These are phyloP conservation scores for Hassar affinis DNA, from an alignment of 2,113 vertebrate species.

Conservation along the genomic window DNA sequence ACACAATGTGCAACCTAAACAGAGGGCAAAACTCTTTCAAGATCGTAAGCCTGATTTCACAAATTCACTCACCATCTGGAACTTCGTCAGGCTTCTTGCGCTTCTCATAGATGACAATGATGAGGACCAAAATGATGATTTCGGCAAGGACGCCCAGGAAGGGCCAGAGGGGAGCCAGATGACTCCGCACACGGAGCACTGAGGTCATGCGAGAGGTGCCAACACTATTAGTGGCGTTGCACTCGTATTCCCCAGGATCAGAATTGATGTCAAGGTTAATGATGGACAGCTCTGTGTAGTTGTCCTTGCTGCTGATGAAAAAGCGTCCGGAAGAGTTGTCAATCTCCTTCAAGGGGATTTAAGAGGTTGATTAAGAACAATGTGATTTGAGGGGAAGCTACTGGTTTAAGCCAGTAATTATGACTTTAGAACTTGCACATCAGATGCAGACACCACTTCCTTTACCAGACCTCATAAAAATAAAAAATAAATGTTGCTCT, in stretches of 20 bases:
- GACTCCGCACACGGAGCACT: slow-evolving; percentile 91
- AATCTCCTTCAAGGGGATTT: slow-evolving; percentile 73
- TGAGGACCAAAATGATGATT: slow-evolving; percentile 90
- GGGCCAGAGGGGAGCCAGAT: slow-evolving; percentile 94
- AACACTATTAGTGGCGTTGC: slow-evolving; percentile 88
- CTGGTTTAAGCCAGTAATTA: background rate
- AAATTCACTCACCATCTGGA: slow-evolving; percentile 85
- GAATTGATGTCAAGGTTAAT: slow-evolving; percentile 80
- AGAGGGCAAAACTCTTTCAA: background rate
- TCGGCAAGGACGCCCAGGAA: slow-evolving; percentile 93
- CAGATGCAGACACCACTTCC: background rate
- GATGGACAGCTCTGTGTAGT: slow-evolving; percentile 91
- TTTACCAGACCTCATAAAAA: background rate
- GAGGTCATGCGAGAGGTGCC: slow-evolving; percentile 72
- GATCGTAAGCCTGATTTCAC: background rate
- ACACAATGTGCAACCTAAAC: background rate
- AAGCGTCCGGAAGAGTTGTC: slow-evolving; percentile 84
- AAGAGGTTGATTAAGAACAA: background rate
- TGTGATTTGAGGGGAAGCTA: background rate
- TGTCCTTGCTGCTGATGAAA: slow-evolving; percentile 86
- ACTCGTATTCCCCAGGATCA: slow-evolving; percentile 90
- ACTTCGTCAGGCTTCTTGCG: slow-evolving; percentile 96
- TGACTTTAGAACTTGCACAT: background rate
- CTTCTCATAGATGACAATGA: slow-evolving; percentile 98
- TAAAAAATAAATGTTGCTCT: background rate